Evolutionary conservation across 2,888 invertebrate species (phyloP), one percentile per base, ranked within the genome.

Genomic region (Lymantria dispar): DNA sequence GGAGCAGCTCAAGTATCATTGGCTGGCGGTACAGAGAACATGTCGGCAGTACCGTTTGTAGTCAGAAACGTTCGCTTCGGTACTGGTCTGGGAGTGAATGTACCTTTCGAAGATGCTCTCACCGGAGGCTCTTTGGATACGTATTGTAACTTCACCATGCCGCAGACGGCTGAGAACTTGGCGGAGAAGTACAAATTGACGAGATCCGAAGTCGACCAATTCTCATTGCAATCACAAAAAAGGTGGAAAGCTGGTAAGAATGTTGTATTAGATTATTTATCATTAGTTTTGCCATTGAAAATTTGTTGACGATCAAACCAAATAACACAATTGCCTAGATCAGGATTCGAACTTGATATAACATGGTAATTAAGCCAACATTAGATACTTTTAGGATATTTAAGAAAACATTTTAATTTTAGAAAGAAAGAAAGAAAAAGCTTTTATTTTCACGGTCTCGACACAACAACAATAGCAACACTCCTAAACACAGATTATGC

Each of bases 11-110:
- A 96, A 68, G 93, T 99, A 31, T 96, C 96, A 0, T 86, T 99
- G 37, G 95, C 98, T 22, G 99, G 98, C 30, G 99, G 99, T 2
- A 94, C 95, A 13, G 99, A 99, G 73, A 98, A 95, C 84, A 99
- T 99, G 99, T 98, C 97, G 11, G 95, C 96, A 67, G 90, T 95
- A 7, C 99, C 99, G 0, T 98, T 95, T 78, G 92, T 95, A 11
- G 95, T 96, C 0, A 93, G 98, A 47, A 95, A 96, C 75, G 89
- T 95, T 13, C 94, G 99, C 15, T 99, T 97, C 82, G 99, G 99
- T 2, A 95, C 96, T 10, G 92, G 94, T 9, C 90, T 99, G 3
- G 98, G 98, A 0, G 87, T 87, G 8, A 95, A 94, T 58, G 92
- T 94, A 30, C 92, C 93, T 63, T 92, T 98, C 53, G 98, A 99